phyloP scores from a whole-genome alignment of 1,140 invertebrate species.

The Neocloeon triangulifer region DNA sequence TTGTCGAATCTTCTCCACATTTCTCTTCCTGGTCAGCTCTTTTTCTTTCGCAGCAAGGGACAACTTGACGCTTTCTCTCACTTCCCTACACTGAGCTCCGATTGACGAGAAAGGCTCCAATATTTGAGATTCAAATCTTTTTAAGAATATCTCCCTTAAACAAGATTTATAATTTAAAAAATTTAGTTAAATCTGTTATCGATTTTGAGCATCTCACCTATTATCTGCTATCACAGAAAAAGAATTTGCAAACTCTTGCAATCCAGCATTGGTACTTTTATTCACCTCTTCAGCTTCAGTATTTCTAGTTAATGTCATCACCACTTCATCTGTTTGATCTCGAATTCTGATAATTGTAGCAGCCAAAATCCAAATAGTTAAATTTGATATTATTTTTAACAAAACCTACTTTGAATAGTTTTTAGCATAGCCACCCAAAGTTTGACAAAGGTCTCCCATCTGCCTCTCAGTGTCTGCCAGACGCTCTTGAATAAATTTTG shows the following conservation, averaged over 20 bases:
- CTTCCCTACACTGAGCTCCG: slow-evolving; percentile 42
- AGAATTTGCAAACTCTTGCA: slow-evolving; percentile 35
- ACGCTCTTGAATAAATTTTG: slow-evolving; percentile 45
- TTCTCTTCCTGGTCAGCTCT: slow-evolving; percentile 35
- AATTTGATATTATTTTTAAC: background rate
- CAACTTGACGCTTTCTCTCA: slow-evolving; percentile 43
- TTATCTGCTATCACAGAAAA: slow-evolving; percentile 43
- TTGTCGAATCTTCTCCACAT: slow-evolving; percentile 34
- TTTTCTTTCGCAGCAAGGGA: slow-evolving; percentile 40
- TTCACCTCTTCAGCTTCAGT: background rate
- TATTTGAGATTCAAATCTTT: slow-evolving; percentile 37
- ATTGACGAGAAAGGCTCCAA: slow-evolving; percentile 39
- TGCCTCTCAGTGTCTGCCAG: slow-evolving; percentile 42
- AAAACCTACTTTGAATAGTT: slow-evolving; percentile 36
- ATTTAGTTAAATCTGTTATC: too few species aligned
- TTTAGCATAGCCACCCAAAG: slow-evolving; percentile 36
- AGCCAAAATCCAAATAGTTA: too few species aligned
- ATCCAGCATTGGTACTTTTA: slow-evolving; percentile 18
- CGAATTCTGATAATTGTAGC: slow-evolving; percentile 4
- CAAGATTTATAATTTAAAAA: too few species aligned
- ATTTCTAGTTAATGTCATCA: slow-evolving; percentile 2
- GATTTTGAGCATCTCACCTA: too few species aligned
- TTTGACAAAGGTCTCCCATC: slow-evolving; percentile 37
- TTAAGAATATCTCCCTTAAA: slow-evolving; percentile 4
- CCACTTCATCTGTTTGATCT: slow-evolving; percentile 1